Conservation (phyloP, 2,888 invertebrate species). For the Isotomurus palustris region DNA sequence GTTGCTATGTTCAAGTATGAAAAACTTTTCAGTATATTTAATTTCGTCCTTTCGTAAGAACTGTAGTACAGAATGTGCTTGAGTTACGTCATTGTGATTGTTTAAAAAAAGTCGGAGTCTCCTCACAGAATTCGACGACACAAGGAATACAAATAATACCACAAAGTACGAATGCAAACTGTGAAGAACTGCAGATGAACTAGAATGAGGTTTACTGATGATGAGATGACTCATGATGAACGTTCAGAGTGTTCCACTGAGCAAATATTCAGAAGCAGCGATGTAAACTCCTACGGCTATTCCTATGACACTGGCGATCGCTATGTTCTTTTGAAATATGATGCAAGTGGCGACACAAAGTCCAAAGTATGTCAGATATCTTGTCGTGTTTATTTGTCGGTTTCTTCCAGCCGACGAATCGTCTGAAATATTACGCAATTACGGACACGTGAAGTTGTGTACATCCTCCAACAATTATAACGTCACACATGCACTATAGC, state of each 20-base stretch:
- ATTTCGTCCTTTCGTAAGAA: too few species aligned
- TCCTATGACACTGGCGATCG: slow-evolving; percentile 72
- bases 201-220: too few species aligned
- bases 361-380: slow-evolving; percentile 80
- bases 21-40: too few species aligned
- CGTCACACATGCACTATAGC: neutral
- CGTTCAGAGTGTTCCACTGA: slow-evolving; percentile 45
- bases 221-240: neutral
- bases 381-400: slow-evolving; percentile 56
- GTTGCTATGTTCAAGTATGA: too few species aligned
- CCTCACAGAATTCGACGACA: too few species aligned
- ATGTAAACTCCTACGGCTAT: slow-evolving; percentile 76
- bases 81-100: too few species aligned
- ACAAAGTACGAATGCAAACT: too few species aligned
- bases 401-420: slow-evolving; percentile 40
- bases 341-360: slow-evolving; percentile 79
- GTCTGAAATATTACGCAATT: slow-evolving; percentile 39
- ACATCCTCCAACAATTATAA: neutral
- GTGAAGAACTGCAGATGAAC: too few species aligned
- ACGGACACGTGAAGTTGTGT: neutral
- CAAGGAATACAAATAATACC: too few species aligned
- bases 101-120: too few species aligned
- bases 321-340: slow-evolving; percentile 73
- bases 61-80: too few species aligned
- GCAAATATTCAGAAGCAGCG: slow-evolving; percentile 76